These are phyloP conservation scores for Sphyrna mokarran DNA, from an alignment of 2,113 vertebrate species.

Conservation along the genomic window DNA sequence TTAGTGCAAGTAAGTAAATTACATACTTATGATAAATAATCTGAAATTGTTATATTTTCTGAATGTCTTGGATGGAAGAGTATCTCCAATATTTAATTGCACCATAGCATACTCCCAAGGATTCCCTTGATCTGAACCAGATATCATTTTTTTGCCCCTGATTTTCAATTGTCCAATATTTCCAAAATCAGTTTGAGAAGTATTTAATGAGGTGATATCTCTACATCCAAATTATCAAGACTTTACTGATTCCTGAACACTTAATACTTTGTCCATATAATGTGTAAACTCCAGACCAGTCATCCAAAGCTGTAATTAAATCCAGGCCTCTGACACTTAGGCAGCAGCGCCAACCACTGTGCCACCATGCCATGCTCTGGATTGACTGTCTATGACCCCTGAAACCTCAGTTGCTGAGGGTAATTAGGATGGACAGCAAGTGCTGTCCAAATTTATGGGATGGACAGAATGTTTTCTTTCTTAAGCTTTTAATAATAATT, in stretches of 20 bases:
- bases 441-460: background rate
- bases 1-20: slow-evolving; percentile 69
- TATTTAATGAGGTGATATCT: background rate
- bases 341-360: too few relatives aligned
- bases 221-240: background rate
- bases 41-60: background rate
- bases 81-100: background rate
- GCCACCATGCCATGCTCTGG: too few relatives aligned
- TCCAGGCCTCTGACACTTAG: too few relatives aligned
- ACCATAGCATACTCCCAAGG: background rate
- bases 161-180: background rate
- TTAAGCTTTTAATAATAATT: background rate
- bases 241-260: background rate
- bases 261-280: background rate
- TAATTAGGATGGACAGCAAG: background rate
- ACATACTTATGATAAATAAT: background rate
- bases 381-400: too few relatives aligned
- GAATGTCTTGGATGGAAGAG: background rate
- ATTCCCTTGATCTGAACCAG: background rate
- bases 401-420: background rate
- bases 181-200: background rate
- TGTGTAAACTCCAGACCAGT: background rate
- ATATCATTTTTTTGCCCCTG: background rate
- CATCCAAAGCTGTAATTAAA: too few relatives aligned
- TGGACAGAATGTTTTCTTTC: background rate